These are phyloP conservation scores for Drosophila neutralis DNA, from an alignment of 2,888 invertebrate species.

Conservation along the genomic window DNA sequence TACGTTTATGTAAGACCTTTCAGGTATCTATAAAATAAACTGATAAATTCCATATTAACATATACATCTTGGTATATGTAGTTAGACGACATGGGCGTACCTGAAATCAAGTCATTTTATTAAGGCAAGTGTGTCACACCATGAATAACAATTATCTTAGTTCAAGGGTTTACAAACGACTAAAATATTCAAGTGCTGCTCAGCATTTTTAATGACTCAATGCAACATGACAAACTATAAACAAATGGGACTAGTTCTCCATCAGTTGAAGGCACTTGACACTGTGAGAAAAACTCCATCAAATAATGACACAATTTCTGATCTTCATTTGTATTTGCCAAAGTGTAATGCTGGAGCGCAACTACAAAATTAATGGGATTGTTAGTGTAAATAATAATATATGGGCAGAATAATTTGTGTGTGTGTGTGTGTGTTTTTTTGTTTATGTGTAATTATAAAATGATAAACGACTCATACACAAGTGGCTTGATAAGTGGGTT, in stretches of 20 bases:
- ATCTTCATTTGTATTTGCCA: slow-evolving; percentile 25
- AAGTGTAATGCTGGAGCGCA: slow-evolving; percentile 23
- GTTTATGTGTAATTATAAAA: slow-evolving; percentile 16
- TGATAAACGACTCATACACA: slow-evolving; percentile 19
- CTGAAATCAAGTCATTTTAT: slow-evolving; percentile 15
- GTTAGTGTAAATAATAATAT: slow-evolving; percentile 5
- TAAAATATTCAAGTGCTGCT: slow-evolving; percentile 15
- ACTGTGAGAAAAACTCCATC: not conserved
- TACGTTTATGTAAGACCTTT: not conserved
- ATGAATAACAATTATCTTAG: slow-evolving; percentile 29
- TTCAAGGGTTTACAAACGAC: slow-evolving; percentile 30
- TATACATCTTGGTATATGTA: not conserved
- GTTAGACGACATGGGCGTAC: not conserved
- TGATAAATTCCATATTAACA: not conserved
- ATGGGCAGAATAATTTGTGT: slow-evolving; percentile 7
- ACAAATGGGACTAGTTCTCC: not conserved
- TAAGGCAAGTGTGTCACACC: slow-evolving; percentile 17
- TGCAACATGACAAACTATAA: not conserved
- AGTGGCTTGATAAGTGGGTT: slow-evolving; percentile 39
- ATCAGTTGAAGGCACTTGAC: not conserved
- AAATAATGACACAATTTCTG: slow-evolving; percentile 11
- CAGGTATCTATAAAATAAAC: not conserved
- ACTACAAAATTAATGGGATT: slow-evolving; percentile 9
- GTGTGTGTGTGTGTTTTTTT: not conserved
- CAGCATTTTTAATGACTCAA: slow-evolving; percentile 21